These are phyloP conservation scores for Zosterops hypoxanthus DNA, from an alignment of 2,113 vertebrate genomes.

Conservation along the genomic window DNA sequence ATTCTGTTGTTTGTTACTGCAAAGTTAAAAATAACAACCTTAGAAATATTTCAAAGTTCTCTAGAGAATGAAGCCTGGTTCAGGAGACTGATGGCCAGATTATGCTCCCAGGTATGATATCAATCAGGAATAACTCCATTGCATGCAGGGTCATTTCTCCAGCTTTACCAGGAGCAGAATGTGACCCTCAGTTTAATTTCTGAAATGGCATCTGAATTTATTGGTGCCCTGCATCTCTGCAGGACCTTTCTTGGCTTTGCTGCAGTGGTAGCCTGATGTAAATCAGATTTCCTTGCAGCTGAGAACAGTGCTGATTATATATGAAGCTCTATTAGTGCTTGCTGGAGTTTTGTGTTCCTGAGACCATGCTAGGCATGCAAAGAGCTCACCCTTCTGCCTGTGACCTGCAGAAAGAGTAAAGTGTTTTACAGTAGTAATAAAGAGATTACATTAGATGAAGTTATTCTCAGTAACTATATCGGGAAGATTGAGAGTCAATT, in stretches of 20 bases:
- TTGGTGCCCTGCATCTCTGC: neutral
- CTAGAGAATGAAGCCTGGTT: neutral
- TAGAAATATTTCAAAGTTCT: neutral
- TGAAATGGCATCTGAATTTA: slow-evolving; percentile 41
- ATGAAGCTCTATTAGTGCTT: slow-evolving; percentile 18
- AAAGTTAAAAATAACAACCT: neutral
- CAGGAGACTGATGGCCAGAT: neutral
- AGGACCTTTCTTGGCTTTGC: slow-evolving; percentile 20
- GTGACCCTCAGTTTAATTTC: slow-evolving; percentile 49
- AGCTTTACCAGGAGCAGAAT: slow-evolving; percentile 21
- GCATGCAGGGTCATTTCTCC: neutral
- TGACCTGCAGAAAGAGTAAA: slow-evolving; percentile 26
- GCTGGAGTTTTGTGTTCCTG: slow-evolving; percentile 10
- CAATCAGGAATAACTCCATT: neutral
- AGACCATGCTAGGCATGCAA: neutral
- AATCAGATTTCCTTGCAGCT: slow-evolving; percentile 42
- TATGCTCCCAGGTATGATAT: neutral
- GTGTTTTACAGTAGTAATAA: slow-evolving; percentile 61
- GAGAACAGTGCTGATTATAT: slow-evolving; percentile 28
- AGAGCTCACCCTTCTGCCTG: slow-evolving; percentile 27
- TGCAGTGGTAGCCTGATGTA: slow-evolving; percentile 27
- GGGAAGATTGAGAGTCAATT: slow-evolving; percentile 62
- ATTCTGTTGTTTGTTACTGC: neutral
- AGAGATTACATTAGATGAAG: slow-evolving; percentile 58
- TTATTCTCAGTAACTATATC: slow-evolving; percentile 62